phyloP scores from a whole-genome alignment of 2,888 invertebrate genomes.

The Bibio marci region DNA sequence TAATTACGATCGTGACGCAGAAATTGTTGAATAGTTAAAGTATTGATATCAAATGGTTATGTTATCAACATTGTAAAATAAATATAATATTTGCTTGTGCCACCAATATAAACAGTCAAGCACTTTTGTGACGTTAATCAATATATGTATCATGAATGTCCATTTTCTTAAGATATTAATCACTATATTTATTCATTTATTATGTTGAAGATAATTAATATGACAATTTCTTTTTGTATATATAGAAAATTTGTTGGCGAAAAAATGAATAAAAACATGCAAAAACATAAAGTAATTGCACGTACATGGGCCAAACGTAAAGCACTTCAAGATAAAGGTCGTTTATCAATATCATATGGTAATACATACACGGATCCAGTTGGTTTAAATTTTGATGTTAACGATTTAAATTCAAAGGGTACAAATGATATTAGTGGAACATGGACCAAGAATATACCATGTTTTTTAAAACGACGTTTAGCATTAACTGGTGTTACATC shows the following conservation, averaged over 20 bases:
- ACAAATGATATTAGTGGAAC: constrained; percentile 78
- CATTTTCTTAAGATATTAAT: background rate
- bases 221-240: constrained; percentile 7
- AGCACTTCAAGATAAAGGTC: constrained; percentile 65
- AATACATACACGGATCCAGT: constrained; percentile 84
- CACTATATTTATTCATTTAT: background rate
- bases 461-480: constrained; percentile 67
- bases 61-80: no score
- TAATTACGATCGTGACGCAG: no score
- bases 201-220: background rate
- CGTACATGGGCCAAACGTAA: constrained; percentile 78
- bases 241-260: constrained; percentile 55
- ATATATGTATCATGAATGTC: no score
- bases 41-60: no score
- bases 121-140: no score
- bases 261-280: constrained; percentile 52
- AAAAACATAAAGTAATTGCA: constrained; percentile 81
- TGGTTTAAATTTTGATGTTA: constrained; percentile 49
- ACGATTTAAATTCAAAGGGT: constrained; percentile 47
- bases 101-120: no score
- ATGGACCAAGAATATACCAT: constrained; percentile 81
- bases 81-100: no score
- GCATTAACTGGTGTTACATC: constrained; percentile 45
- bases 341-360: constrained; percentile 73
- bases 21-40: no score